A percentile compares a stretch with the other conserved stretches of the same genome.
phyloP scores from a whole-genome alignment of 2,113 vertebrate species.

The Cygnus atratus region DNA sequence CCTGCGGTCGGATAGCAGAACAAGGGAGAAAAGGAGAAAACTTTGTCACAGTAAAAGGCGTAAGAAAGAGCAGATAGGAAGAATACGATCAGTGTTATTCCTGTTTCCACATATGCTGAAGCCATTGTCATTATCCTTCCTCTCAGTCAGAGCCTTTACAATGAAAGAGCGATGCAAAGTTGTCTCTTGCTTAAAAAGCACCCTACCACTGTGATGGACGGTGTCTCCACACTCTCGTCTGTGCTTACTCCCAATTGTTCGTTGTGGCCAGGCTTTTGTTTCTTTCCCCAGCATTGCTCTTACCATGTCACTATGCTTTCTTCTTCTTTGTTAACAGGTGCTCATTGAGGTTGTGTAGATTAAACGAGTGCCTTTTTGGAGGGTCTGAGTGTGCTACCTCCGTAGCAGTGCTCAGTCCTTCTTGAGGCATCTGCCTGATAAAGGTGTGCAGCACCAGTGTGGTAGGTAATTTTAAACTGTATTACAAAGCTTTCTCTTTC shows the following conservation, averaged over 20 bases:
- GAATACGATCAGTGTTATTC: not conserved
- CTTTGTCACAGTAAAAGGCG: not conserved
- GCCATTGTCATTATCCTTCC: not conserved
- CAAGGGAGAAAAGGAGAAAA: not conserved
- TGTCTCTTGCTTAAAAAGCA: not conserved
- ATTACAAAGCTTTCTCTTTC: not conserved
- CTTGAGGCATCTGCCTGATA: not conserved
- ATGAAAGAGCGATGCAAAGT: not conserved
- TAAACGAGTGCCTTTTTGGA: not conserved
- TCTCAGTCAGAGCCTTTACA: not conserved
- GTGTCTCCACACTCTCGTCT: not conserved
- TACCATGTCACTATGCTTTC: not conserved
- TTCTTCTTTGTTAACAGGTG: not conserved
- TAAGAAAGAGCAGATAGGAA: too few species aligned
- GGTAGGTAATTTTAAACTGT: rapidly evolving
- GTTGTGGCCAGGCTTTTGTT: not conserved
- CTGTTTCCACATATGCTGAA: not conserved
- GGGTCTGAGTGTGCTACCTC: not conserved
- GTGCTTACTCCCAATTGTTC: not conserved
- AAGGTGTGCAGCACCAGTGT: not conserved
- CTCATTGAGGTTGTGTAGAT: not conserved
- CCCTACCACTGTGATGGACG: not conserved
- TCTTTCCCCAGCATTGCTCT: not conserved
- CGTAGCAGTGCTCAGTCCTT: not conserved
- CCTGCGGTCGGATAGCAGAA: not conserved